Evolutionary conservation across 2,797 vertebrate genomes (phyloP).

Genomic region (Lagorchestes hirsutus): DNA sequence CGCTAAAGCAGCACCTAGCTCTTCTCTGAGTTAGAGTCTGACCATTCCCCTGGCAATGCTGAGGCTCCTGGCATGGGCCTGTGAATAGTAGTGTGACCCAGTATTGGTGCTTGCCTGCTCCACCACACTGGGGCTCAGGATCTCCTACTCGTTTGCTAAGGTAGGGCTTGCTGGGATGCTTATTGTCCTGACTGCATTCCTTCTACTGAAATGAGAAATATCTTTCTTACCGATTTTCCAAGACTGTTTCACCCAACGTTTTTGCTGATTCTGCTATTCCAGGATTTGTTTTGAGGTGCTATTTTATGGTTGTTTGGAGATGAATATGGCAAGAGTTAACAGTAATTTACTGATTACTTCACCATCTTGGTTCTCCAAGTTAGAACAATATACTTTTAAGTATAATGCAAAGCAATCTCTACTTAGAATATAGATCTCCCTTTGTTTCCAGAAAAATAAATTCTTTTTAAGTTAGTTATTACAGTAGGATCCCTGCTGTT

Average conservation of each 20-base stretch:
- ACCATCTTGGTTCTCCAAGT: background rate
- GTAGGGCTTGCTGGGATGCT: background rate
- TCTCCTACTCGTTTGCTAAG: background rate
- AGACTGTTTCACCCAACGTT: background rate
- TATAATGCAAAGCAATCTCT: background rate
- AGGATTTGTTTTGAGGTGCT: background rate
- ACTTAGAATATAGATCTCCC: background rate
- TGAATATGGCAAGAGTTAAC: background rate
- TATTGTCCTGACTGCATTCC: background rate
- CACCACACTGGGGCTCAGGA: background rate
- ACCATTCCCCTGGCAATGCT: background rate
- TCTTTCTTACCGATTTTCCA: background rate
- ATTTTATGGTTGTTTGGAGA: background rate
- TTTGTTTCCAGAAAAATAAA: background rate
- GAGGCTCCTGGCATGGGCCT: background rate
- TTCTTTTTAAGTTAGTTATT: background rate
- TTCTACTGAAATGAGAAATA: background rate
- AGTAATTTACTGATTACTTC: background rate
- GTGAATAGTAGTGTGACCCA: background rate
- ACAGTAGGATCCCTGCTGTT: background rate
- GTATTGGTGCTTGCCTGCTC: background rate
- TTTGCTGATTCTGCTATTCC: background rate
- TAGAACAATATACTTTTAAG: background rate
- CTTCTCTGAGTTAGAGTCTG: background rate
- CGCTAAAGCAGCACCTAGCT: no score